A percentile compares a stretch with the other conserved stretches of the same genome.
phyloP scores from a whole-genome alignment of 2,888 invertebrate genomes.

The Dysmachus trigonus region DNA sequence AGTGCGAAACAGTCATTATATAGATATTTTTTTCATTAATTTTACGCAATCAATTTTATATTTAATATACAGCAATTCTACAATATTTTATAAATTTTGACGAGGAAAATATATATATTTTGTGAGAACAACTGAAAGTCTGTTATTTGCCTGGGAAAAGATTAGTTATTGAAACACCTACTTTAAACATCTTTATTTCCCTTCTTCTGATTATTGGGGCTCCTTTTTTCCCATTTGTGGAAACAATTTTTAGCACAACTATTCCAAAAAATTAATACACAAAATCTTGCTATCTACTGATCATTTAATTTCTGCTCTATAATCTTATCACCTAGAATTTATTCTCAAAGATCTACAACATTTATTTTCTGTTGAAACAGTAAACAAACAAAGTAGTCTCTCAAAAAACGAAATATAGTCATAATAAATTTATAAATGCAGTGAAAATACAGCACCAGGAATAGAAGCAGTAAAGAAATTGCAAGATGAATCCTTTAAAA shows the following conservation, averaged over 20 bases:
- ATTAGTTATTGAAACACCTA: background rate
- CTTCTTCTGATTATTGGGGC: too few relatives aligned
- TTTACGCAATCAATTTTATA: background rate
- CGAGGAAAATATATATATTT: background rate
- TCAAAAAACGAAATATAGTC: background rate
- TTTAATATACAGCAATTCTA: background rate
- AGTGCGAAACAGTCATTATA: background rate
- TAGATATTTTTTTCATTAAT: background rate
- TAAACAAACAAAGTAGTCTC: background rate
- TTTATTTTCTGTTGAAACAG: background rate
- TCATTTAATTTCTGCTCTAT: background rate
- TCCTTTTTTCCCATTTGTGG: background rate
- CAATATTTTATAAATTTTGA: background rate
- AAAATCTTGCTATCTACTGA: background rate
- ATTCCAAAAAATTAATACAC: background rate
- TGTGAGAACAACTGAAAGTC: background rate
- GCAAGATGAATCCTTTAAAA: conserved; percentile 7
- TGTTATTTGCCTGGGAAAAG: background rate
- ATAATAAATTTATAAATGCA: background rate
- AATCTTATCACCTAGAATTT: background rate
- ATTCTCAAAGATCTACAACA: background rate
- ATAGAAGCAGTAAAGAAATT: background rate
- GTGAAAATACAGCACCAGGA: background rate
- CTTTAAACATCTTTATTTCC: background rate
- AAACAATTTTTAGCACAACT: too few relatives aligned